phyloP scores from a whole-genome alignment of 2,888 invertebrate species.

The Dicyrtoma fusca region DNA sequence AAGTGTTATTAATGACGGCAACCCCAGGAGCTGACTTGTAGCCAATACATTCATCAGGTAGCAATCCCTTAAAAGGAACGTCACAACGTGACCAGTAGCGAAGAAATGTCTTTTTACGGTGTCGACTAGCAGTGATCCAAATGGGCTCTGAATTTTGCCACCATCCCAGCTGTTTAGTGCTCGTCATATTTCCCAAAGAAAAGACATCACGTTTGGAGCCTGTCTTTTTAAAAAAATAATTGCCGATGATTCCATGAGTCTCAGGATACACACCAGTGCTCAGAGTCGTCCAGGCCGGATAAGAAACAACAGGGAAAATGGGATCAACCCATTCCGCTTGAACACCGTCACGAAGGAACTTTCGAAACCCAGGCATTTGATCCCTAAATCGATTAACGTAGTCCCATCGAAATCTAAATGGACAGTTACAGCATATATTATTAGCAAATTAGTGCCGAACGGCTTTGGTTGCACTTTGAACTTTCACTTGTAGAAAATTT shows the following conservation, averaged over 20 bases:
- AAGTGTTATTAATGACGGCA: conserved; percentile 52
- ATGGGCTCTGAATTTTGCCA: conserved; percentile 58
- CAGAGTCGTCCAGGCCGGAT: conserved; percentile 58
- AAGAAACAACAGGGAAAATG: conserved; percentile 57
- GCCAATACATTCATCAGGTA: conserved; percentile 52
- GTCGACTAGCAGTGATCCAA: conserved; percentile 58
- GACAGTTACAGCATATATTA: too few species aligned
- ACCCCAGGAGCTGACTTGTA: conserved; percentile 47
- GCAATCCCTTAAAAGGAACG: conserved; percentile 56
- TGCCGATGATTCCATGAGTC: conserved; percentile 59
- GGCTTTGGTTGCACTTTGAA: too few species aligned
- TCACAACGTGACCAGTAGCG: conserved; percentile 57
- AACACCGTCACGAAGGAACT: conserved; percentile 57
- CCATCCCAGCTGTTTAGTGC: conserved; percentile 53
- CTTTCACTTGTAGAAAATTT: too few species aligned
- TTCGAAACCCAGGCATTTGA: conserved; percentile 52
- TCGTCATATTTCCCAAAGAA: conserved; percentile 43
- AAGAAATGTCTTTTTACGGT: conserved; percentile 54
- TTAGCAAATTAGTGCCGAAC: too few species aligned
- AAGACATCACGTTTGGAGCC: conserved; percentile 34
- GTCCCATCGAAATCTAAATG: conserved; percentile 57
- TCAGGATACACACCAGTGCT: conserved; percentile 58
- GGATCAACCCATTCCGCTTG: conserved; percentile 58
- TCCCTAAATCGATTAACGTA: conserved; percentile 53
- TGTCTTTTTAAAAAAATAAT: conserved; percentile 58